These are phyloP conservation scores for Anarrhichthys ocellatus DNA, from an alignment of 2,113 vertebrate species.

Conservation along the genomic window DNA sequence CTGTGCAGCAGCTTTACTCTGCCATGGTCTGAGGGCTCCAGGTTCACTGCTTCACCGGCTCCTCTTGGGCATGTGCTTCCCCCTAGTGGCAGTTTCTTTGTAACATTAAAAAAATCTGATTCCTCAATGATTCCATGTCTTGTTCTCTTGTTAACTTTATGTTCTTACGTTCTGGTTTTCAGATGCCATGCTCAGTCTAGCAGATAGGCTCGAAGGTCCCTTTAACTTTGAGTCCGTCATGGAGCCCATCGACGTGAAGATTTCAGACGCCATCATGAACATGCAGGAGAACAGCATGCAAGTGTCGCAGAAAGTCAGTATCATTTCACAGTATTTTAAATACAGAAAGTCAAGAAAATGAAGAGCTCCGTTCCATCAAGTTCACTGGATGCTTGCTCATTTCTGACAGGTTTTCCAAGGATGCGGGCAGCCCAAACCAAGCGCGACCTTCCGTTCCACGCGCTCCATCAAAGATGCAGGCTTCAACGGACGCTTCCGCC, in stretches of 20 bases:
- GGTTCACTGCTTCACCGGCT: conserved; percentile 21
- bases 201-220: conserved; percentile 93
- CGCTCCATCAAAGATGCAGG: conserved; percentile 87
- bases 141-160: neutral
- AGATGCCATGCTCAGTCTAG: conserved; percentile 95
- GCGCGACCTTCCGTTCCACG: conserved; percentile 78
- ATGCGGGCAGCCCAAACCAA: conserved; percentile 91
- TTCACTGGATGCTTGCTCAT: neutral
- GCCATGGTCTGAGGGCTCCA: conserved; percentile 17
- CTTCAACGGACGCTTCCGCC: conserved; percentile 92
- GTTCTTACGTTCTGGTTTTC: conserved; percentile 33
- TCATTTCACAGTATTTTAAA: neutral
- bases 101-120: neutral
- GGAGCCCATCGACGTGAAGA: conserved; percentile 98
- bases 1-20: conserved; percentile 48
- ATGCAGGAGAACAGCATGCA: conserved; percentile 99
- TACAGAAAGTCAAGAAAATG: neutral
- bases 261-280: conserved; percentile 98
- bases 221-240: conserved; percentile 98
- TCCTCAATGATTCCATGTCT: neutral
- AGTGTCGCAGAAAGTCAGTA: conserved; percentile 93
- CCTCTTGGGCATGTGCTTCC: conserved; percentile 42
- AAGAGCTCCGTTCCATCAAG: neutral
- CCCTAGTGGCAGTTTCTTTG: conserved; percentile 65
- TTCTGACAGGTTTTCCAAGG: conserved; percentile 93